A percentile compares a stretch with the other conserved stretches of the same genome.
phyloP scores from a whole-genome alignment of 2,888 invertebrate species.

The Drosophila anomalata region DNA sequence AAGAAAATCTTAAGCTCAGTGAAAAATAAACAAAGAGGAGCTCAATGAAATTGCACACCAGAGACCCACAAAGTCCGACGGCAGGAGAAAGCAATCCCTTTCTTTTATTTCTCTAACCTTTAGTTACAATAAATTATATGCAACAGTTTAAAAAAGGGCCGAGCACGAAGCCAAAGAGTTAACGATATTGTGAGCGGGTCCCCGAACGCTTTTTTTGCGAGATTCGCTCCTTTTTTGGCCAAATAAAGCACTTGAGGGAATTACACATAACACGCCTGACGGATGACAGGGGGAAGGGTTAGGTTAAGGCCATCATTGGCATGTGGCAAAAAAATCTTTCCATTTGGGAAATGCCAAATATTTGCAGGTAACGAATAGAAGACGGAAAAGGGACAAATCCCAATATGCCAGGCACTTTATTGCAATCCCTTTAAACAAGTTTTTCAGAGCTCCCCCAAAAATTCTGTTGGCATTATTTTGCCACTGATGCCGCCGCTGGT shows the following conservation, averaged over 20 bases:
- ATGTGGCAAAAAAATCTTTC: conserved; percentile 72
- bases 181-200: conserved; percentile 48
- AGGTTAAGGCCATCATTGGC: conserved; percentile 67
- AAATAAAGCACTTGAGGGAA: conserved; percentile 79
- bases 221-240: conserved; percentile 38
- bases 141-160: conserved; percentile 69
- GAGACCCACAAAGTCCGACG: conserved; percentile 65
- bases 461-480: conserved; percentile 41
- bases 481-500: neutral
- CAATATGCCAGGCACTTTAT: conserved; percentile 78
- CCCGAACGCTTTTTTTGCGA: conserved; percentile 38
- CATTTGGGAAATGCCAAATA: conserved; percentile 71
- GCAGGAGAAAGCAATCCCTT: conserved; percentile 22
- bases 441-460: conserved; percentile 40
- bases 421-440: conserved; percentile 79
- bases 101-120: conserved; percentile 52
- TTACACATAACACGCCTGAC: conserved; percentile 71
- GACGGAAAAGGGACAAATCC: conserved; percentile 67
- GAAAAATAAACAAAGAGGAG: conserved; percentile 34
- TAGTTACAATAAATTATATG: conserved; percentile 80
- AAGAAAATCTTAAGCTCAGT: conserved; percentile 28
- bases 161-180: conserved; percentile 57
- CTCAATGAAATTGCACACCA: conserved; percentile 71
- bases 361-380: conserved; percentile 62
- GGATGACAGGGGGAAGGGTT: conserved; percentile 21